Conservation (phyloP, 1,140 invertebrate genomes). For the Drosophila lowei region DNA sequence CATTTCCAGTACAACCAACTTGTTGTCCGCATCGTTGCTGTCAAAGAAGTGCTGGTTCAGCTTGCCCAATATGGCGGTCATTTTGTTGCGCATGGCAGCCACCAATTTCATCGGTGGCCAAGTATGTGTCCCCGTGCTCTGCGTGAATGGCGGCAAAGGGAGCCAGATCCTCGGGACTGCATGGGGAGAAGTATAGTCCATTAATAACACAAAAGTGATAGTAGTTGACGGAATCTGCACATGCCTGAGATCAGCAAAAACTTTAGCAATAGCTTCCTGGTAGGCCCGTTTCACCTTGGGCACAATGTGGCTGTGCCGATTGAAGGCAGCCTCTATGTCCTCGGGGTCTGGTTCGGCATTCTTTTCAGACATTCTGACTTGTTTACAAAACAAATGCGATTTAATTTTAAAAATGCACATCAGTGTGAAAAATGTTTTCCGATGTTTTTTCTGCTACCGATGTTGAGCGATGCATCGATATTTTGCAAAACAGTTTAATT, state of each 20-base stretch:
- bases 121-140: constrained; percentile 37
- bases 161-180: constrained; percentile 40
- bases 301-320: constrained; percentile 32
- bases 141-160: constrained; percentile 45
- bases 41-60: constrained; percentile 48
- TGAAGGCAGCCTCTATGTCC: constrained; percentile 45
- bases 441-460: no score
- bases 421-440: no score
- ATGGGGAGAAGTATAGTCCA: not conserved
- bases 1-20: constrained; percentile 56
- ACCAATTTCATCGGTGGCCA: constrained; percentile 44
- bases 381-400: not conserved
- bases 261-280: constrained; percentile 26
- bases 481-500: no score
- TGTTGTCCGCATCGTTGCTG: constrained; percentile 52
- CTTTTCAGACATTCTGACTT: not conserved
- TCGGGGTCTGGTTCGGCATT: constrained; percentile 3
- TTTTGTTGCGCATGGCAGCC: constrained; percentile 17
- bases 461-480: no score
- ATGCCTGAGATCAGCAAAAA: constrained; percentile 48
- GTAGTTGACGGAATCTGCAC: not conserved
- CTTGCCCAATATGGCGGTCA: constrained; percentile 34
- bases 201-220: not conserved
- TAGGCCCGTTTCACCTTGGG: constrained; percentile 42
- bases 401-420: no score